A percentile compares a stretch with the other conserved stretches of the same genome.
These are phyloP conservation scores for Vidua macroura DNA, from an alignment of 2,113 vertebrate species.

Conservation along the genomic window DNA sequence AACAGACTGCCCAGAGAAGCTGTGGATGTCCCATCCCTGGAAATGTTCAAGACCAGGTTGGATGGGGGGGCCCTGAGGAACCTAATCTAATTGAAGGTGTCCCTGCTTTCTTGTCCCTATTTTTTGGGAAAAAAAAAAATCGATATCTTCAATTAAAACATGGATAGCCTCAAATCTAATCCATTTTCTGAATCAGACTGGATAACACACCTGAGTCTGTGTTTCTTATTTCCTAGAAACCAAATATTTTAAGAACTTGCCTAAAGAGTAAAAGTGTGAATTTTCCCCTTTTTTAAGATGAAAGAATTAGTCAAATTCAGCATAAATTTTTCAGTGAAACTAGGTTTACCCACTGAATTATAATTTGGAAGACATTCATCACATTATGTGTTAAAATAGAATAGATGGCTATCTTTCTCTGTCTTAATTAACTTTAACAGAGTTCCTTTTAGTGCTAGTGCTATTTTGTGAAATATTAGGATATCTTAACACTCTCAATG, in stretches of 20 bases:
- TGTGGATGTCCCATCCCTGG: neutral
- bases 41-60: neutral
- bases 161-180: neutral
- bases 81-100: neutral
- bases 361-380: neutral
- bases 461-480: neutral
- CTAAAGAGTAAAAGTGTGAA: neutral
- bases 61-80: neutral
- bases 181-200: neutral
- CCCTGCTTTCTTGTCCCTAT: neutral
- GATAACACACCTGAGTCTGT: neutral
- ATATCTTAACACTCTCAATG: neutral
- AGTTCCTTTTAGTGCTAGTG: neutral
- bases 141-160: neutral
- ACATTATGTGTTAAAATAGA: neutral
- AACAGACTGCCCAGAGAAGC: neutral
- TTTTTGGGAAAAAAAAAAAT: fast-evolving
- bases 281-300: neutral
- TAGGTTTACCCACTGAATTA: neutral
- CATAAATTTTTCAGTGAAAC: neutral
- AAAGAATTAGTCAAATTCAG: neutral
- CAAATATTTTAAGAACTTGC: neutral
- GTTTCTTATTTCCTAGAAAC: neutral
- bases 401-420: neutral
- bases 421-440: neutral